Base-by-base conservation (phyloP, 2,888 invertebrate species). In the Sympetrum striolatum region DNA sequence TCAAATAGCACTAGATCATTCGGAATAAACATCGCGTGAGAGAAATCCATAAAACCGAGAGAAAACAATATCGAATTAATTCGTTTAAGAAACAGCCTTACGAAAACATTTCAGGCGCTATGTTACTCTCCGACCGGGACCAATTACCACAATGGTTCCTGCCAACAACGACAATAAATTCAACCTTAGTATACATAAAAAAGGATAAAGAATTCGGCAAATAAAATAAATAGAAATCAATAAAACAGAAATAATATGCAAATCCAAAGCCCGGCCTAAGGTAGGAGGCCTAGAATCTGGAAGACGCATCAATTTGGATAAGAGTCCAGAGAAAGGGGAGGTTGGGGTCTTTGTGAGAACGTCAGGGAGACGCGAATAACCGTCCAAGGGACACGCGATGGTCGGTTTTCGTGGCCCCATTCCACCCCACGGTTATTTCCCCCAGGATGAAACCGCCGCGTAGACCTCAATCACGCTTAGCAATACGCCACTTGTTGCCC, bases 401-500 rank as follows among this genome's bases (percentile, higher is more conserved):
- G 18, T n/a, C 82, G 81, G 44, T 44, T n/a, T 22, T n/a, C 48
- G 82, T 58, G 58, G 82, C 35, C 58, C 82, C 35, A 31, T 14
- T 44, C n/a, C 48, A 22, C 53, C n/a, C 86, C 64, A 35, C 86
- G 22, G 81, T 39, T 86, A 86, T 86, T 86, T 86, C 60, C 86
- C 60, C 31, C 60, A 35, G 60, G 86, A 86, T 86, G 86, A 86
- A 64, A 86, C 60, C 86, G 31, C 60, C 86, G 60, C 60, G 86
- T 48, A 86, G 86, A 64, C 86, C 60, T 86, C 86, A 86, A 86
- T 86, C 86, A 86, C 86, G 86, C 60, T 86, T 39, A 64, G 86
- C 86, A 86, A 86, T 86, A 86, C 86, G 37, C 86, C 86, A 86
- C 86, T 86, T 86, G 86, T 86, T 86, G 86, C 86, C 86, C 18